phyloP scores from a whole-genome alignment of 2,113 vertebrate species.

The Microtus oregoni region DNA sequence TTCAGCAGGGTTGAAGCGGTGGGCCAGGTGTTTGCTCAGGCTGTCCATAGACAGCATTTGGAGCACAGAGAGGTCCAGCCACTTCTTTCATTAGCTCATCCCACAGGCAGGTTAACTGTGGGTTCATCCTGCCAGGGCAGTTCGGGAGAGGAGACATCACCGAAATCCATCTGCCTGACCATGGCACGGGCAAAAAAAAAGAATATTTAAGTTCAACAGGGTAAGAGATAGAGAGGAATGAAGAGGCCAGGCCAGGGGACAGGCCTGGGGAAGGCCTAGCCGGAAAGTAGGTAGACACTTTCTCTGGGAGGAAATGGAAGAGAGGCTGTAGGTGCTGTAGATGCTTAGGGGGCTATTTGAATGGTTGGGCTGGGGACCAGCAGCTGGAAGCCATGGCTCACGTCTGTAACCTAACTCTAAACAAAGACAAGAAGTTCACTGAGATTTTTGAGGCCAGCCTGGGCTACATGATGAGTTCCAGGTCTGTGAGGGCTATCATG shows the following conservation, averaged over 20 bases:
- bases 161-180: neutral
- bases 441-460: neutral
- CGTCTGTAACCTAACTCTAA: neutral
- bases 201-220: neutral
- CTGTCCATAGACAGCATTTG: neutral
- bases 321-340: neutral
- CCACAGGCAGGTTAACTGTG: neutral
- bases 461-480: neutral
- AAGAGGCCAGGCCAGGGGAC: too few species aligned
- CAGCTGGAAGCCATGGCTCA: neutral
- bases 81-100: neutral
- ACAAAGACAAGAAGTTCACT: neutral
- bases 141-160: neutral
- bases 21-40: neutral
- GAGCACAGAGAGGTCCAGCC: neutral
- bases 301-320: neutral
- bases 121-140: neutral
- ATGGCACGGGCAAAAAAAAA: neutral
- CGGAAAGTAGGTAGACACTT: neutral
- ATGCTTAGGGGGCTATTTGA: neutral
- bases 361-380: neutral
- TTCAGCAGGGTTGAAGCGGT: neutral
- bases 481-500: neutral
- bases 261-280: neutral
- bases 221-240: neutral